Percentiles rank a stretch among this genome's conserved stretches.
phyloP scores from a whole-genome alignment of 2,113 vertebrate species.

The Rutilus rutilus region DNA sequence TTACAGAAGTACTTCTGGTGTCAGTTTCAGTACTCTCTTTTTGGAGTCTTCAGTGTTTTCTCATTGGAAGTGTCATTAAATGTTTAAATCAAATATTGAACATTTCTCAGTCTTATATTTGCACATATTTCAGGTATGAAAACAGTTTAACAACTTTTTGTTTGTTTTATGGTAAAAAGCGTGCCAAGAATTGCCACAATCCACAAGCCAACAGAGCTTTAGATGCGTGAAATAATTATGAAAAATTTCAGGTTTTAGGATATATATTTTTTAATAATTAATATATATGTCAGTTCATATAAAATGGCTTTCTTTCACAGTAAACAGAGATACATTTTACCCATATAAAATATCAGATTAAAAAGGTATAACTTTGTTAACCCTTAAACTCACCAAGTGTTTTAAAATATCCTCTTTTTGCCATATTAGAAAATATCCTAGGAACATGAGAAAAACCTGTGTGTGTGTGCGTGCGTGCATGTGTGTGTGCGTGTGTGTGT shows the following conservation, averaged over 20 bases:
- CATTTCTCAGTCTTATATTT: conserved; percentile 18
- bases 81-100: conserved; percentile 18
- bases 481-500: too few species aligned
- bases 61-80: conserved; percentile 9
- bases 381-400: conserved; percentile 7
- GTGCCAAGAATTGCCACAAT: background rate
- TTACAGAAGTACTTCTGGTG: conserved; percentile 7
- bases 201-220: background rate
- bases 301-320: background rate
- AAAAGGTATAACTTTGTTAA: background rate
- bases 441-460: background rate
- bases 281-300: background rate
- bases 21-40: background rate
- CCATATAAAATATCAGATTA: background rate
- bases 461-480: background rate
- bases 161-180: background rate
- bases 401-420: background rate
- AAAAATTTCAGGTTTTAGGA: background rate
- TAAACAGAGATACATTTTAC: conserved; percentile 2
- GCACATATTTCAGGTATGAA: conserved; percentile 16
- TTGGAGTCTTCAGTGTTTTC: conserved; percentile 1
- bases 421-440: background rate
- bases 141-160: conserved; percentile 1
- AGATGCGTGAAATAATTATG: background rate
- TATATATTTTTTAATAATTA: background rate